These are phyloP conservation scores for Rhopilema esculentum DNA, from an alignment of 30 jellyfish, hydroid and myxozoan species.

Conservation along the genomic window DNA sequence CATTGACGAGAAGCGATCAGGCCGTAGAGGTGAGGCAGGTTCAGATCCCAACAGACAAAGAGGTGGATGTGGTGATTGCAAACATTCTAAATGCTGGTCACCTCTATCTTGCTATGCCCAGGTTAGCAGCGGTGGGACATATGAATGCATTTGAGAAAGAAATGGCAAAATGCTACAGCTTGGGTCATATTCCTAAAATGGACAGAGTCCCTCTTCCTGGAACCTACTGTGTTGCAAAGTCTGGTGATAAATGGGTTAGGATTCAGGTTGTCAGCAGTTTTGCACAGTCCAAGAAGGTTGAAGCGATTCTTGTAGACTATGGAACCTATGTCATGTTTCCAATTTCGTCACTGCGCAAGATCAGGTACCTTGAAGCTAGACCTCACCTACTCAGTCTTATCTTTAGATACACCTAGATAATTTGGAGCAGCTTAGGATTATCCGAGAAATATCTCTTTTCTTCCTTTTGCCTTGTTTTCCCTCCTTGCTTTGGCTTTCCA, in stretches of 20 bases:
- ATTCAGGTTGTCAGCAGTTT: conserved; percentile 39
- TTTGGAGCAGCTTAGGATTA: no score
- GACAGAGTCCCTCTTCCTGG: conserved; percentile 24
- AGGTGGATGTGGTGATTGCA: conserved; percentile 35
- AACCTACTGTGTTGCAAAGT: conserved; percentile 59
- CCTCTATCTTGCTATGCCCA: conserved; percentile 36
- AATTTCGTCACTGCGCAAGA: conserved; percentile 22
- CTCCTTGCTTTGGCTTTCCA: no score
- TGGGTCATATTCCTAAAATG: conserved; percentile 40
- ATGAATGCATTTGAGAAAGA: conserved; percentile 13
- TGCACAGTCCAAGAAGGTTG: conserved; percentile 20
- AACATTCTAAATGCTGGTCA: conserved; percentile 66
- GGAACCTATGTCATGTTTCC: conserved; percentile 45
- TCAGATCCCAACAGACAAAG: conserved; percentile 33
- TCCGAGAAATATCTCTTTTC: no score
- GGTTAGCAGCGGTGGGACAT: background rate
- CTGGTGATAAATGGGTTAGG: conserved; percentile 55
- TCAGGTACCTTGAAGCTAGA: conserved; percentile 47
- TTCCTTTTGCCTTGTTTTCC: no score
- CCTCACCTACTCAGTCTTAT: no score
- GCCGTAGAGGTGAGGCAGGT: conserved; percentile 8
- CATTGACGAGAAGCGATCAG: background rate
- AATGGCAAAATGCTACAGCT: conserved; percentile 29
- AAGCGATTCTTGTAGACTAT: conserved; percentile 59
- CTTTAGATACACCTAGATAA: no score